Evolutionary conservation across 2,797 vertebrate species (phyloP).

Genomic region (Tarsius wallacei): DNA sequence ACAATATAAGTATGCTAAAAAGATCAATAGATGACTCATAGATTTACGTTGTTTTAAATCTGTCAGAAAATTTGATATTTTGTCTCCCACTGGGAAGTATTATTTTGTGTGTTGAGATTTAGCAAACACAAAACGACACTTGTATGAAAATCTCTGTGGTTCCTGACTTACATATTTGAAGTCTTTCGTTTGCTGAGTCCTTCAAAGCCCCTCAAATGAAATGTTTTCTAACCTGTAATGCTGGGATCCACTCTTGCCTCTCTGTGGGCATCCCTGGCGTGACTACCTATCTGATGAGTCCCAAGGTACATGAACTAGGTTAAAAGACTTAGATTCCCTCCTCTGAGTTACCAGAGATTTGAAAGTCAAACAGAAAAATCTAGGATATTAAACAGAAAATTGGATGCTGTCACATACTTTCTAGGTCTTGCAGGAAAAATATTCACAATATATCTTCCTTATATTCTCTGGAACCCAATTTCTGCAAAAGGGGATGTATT

Average conservation of each 20-base stretch:
- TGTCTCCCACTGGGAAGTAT: not conserved
- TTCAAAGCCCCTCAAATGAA: not conserved
- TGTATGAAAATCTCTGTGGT: not conserved
- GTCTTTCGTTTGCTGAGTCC: not conserved
- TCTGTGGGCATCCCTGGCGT: not conserved
- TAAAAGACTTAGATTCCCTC: not conserved
- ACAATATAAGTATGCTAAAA: constrained; percentile 64
- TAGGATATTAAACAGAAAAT: not conserved
- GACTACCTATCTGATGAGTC: not conserved
- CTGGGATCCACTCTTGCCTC: not conserved
- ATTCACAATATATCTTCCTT: not conserved
- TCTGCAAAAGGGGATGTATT: not conserved
- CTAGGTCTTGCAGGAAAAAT: not conserved
- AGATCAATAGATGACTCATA: constrained; percentile 20
- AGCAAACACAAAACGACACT: not conserved
- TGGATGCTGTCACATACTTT: not conserved
- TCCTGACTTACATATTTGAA: not conserved
- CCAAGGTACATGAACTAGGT: not conserved
- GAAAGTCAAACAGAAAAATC: not conserved
- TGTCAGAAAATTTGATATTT: constrained; percentile 27
- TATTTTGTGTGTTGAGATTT: not conserved
- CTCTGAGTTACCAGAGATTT: not conserved
- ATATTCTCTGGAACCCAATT: constrained; percentile 36
- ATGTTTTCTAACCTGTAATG: not conserved
- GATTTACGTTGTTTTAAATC: constrained; percentile 19